These are phyloP conservation scores for Crotalus horridus DNA, from an alignment of 2,113 vertebrate genomes.

Conservation along the genomic window DNA sequence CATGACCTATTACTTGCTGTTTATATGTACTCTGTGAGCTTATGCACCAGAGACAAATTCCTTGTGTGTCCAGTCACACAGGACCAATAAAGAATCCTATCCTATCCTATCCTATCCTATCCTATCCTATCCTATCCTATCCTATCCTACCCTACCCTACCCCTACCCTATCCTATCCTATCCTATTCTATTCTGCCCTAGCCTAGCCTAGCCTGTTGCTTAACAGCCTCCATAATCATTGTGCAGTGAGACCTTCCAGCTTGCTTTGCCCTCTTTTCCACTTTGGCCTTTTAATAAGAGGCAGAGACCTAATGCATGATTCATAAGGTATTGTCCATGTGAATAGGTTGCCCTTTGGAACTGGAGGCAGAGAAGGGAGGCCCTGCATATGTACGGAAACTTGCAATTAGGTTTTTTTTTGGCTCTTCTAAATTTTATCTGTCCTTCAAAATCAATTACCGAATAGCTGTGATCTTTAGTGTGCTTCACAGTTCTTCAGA, in stretches of 20 bases:
- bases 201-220: too few relatives aligned
- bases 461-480: background rate
- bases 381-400: background rate
- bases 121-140: accelerated
- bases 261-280: background rate
- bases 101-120: too few relatives aligned
- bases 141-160: too few relatives aligned
- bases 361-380: background rate
- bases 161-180: too few relatives aligned
- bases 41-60: too few relatives aligned
- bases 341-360: background rate
- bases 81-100: too few relatives aligned
- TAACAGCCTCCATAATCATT: background rate
- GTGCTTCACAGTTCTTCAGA: background rate
- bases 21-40: too few relatives aligned
- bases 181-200: too few relatives aligned
- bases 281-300: background rate
- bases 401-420: background rate
- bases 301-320: background rate
- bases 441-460: background rate
- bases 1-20: too few relatives aligned
- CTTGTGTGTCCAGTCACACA: too few relatives aligned
- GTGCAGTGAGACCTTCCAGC: background rate
- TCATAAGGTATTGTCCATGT: background rate
- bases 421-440: background rate